These are phyloP conservation scores for Eunapius fragilis DNA, from an alignment of 37 sponge, comb jelly and placozoan species.

Conservation along the genomic window DNA sequence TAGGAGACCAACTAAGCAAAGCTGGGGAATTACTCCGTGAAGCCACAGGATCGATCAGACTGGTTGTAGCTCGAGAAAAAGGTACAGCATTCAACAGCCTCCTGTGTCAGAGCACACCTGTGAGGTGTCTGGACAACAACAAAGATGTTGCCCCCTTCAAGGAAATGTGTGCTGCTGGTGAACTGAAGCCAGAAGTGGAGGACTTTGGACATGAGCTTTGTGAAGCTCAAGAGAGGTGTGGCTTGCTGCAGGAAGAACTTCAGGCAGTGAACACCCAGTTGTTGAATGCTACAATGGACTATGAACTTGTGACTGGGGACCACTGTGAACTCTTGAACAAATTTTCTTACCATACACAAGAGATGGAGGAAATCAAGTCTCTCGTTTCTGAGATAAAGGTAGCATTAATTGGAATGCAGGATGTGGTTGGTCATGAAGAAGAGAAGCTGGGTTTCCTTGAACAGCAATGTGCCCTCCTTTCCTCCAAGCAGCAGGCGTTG, in stretches of 20 bases:
- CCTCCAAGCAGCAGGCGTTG: not conserved
- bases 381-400: slow-evolving; percentile 25
- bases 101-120: slow-evolving; percentile 19
- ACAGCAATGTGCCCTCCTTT: slow-evolving; percentile 1
- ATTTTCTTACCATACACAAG: not conserved
- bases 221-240: slow-evolving; percentile 15
- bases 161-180: not conserved
- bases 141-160: slow-evolving; percentile 12
- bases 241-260: slow-evolving; percentile 41
- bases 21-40: slow-evolving; percentile 36
- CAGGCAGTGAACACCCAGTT: slow-evolving; percentile 10
- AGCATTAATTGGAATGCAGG: slow-evolving; percentile 21
- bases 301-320: slow-evolving; percentile 19
- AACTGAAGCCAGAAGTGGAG: not conserved
- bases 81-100: not conserved
- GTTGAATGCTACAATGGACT: slow-evolving; percentile 19
- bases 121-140: slow-evolving; percentile 17
- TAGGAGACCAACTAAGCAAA: slow-evolving; percentile 28
- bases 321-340: slow-evolving; percentile 40
- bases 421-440: slow-evolving; percentile 17
- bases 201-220: not conserved
- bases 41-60: slow-evolving; percentile 24
- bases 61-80: slow-evolving; percentile 51
- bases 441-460: slow-evolving; percentile 11
- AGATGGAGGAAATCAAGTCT: slow-evolving; percentile 21